phyloP scores from a whole-genome alignment of 2,113 vertebrate species.

The Mustela nigripes region DNA sequence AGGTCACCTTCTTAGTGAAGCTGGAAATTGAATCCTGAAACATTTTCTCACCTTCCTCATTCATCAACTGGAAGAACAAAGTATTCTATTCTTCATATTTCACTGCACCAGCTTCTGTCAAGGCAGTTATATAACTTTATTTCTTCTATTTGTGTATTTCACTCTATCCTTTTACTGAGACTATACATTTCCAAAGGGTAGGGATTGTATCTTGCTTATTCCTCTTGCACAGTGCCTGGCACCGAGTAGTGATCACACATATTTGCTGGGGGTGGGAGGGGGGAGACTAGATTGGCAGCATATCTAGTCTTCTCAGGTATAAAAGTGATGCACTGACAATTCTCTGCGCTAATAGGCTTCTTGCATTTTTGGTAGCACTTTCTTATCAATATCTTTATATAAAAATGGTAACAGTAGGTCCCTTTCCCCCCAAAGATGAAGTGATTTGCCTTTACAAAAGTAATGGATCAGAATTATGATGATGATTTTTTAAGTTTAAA shows the following conservation, averaged over 20 bases:
- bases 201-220: neutral
- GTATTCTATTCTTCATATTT: neutral
- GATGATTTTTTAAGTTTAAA: neutral
- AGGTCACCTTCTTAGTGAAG: neutral
- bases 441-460: constrained; percentile 23
- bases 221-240: neutral
- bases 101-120: neutral
- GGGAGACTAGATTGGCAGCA: neutral
- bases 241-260: neutral
- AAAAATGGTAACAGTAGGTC: neutral
- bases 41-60: neutral
- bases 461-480: neutral
- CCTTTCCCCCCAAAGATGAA: neutral
- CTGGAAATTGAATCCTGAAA: neutral
- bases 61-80: neutral
- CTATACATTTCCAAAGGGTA: neutral
- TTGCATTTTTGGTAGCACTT: constrained; percentile 6
- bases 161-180: neutral
- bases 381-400: constrained; percentile 37
- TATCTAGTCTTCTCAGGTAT: neutral
- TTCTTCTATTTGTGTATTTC: neutral
- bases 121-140: neutral
- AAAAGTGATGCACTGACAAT: neutral
- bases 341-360: neutral
- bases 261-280: neutral